Evolutionary conservation across 2,113 vertebrate species (phyloP).

Genomic region (Eulemur rufifrons): DNA sequence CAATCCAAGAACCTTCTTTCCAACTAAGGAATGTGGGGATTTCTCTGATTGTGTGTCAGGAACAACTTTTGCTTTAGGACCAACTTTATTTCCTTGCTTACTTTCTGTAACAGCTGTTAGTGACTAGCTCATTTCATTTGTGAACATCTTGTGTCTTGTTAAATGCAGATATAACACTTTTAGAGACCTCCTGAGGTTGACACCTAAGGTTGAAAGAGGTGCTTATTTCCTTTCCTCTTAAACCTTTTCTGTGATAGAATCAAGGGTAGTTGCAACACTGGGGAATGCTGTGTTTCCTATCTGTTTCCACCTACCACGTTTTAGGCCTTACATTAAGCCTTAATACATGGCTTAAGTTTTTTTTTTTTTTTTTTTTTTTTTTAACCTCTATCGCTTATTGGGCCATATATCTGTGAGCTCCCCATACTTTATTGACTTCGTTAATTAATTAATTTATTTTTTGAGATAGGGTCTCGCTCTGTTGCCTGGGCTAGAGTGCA

Average conservation of each 20-base stretch:
- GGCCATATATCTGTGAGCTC: not conserved
- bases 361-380: not conserved
- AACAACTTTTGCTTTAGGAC: conserved; percentile 3
- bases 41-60: conserved; percentile 23
- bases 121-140: conserved; percentile 17
- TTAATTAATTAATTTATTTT: not conserved
- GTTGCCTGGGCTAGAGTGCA: no score
- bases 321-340: not conserved
- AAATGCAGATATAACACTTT: not conserved
- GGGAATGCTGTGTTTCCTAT: not conserved
- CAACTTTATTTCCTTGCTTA: conserved; percentile 7
- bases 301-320: not conserved
- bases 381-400: not conserved
- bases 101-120: not conserved
- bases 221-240: not conserved
- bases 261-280: not conserved
- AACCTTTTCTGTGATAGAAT: not conserved
- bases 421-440: not conserved
- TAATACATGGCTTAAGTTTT: not conserved
- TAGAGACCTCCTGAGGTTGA: not conserved
- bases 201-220: conserved; percentile 13
- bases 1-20: not conserved
- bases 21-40: not conserved
- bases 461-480: no score
- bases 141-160: conserved; percentile 1